Evolutionary conservation across 2,797 vertebrate genomes (phyloP), one percentile per base, ranked within the genome.

Genomic region (Dallia pectoralis): DNA sequence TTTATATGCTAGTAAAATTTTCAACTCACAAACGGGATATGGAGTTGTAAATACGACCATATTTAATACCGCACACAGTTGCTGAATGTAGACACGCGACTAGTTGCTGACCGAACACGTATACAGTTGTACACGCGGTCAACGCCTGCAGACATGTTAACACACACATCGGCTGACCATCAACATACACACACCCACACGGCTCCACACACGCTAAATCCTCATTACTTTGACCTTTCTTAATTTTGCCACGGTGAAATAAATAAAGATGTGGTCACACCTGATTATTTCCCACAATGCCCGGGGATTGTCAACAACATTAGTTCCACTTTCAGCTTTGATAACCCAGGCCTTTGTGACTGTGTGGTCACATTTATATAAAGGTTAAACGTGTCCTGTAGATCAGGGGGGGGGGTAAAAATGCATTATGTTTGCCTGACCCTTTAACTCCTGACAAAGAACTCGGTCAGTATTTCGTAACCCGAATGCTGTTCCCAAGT

Each of bases 251-350:
- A 53, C 40, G 51, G 66, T 77, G 48, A 76, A 78, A 68, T 18
- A 78, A 79, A 75, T 51, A 70, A 40, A 63, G 30, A 19, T 2
- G 48, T 64, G 36, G 67, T 70, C 48, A 22, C 19, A 48, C 56
- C 16, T 79, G 61, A 65, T 75, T 66, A 49, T 22, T 40, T 66
- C 32, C 29, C 27, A 36, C n/a, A 33, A 22, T 33, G 71, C 56
- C 48, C 19, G 47, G 33, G 40, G 18, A 62, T 22, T 65, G 44
- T 74, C 59, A 64, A 49, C 15, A 22, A 78, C 80, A 88, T 86
- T 79, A 85, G 71, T 79, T 82, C 59, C 44, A 15, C 48, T 40
- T 67, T 75, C 67, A 77, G 12, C 18, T 75, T 83, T 87, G 70
- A 79, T 79, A 81, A 84, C 71, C 72, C 72, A 53, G 36, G 62